Conservation (phyloP, 2,113 vertebrate species). For the Nasalis larvatus region DNA sequence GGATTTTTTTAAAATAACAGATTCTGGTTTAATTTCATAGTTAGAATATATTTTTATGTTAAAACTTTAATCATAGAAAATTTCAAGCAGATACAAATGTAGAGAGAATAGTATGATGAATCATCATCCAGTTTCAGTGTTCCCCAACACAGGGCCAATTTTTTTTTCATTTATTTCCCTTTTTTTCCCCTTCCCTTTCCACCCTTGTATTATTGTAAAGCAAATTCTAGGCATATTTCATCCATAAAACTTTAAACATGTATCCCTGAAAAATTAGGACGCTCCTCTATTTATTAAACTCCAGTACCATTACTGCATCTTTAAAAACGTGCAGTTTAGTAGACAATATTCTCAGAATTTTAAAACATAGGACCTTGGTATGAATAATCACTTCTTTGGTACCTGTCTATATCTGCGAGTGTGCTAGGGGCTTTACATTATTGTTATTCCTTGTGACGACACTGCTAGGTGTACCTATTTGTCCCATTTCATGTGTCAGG, state of each 20-base stretch:
- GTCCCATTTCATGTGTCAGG: neutral
- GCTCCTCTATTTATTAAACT: neutral
- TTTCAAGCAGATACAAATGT: neutral
- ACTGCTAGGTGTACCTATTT: neutral
- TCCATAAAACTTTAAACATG: neutral
- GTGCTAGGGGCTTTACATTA: neutral
- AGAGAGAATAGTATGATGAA: neutral
- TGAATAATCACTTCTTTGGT: neutral
- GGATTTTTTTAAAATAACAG: neutral
- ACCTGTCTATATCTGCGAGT: neutral
- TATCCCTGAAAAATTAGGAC: neutral
- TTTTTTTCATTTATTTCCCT: neutral
- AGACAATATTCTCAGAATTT: slow-evolving; percentile 20
- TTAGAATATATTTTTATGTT: slow-evolving; percentile 6
- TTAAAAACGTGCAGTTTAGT: neutral
- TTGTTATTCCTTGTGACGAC: neutral
- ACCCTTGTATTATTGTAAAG: neutral
- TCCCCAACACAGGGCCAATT: neutral
- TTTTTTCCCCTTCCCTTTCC: neutral
- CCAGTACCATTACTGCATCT: neutral
- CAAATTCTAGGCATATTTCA: neutral
- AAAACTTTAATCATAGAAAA: neutral
- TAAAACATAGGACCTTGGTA: neutral
- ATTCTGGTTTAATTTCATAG: neutral
- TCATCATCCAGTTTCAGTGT: neutral